Conservation (phyloP, 2,888 invertebrate species). For the Torymus auratus region DNA sequence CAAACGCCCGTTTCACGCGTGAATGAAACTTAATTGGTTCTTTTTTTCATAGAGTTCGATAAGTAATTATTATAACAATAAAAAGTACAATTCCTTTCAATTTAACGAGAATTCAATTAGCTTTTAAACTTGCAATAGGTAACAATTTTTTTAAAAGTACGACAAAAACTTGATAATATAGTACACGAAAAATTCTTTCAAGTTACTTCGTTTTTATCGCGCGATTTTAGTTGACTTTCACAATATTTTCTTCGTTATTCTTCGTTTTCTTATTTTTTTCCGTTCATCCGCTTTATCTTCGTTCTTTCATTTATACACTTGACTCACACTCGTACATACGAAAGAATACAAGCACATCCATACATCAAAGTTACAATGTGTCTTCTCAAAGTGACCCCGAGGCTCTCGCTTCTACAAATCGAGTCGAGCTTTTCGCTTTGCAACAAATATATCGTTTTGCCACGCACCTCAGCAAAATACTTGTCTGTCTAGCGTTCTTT, state of each 20-base stretch:
- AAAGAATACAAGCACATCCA: constrained; percentile 55
- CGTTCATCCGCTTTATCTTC: constrained; percentile 28
- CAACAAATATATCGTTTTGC: constrained; percentile 29
- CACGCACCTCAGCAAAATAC: constrained; percentile 38
- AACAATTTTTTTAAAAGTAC: constrained; percentile 52
- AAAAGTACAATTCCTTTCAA: constrained; percentile 54
- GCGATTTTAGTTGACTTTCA: constrained; percentile 33
- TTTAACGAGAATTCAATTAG: constrained; percentile 53
- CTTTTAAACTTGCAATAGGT: constrained; percentile 55
- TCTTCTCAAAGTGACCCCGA: constrained; percentile 49
- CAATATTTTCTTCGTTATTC: constrained; percentile 43
- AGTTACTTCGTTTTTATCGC: constrained; percentile 43
- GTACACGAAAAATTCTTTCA: constrained; percentile 50
- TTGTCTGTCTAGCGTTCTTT: constrained; percentile 33
- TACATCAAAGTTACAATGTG: constrained; percentile 56
- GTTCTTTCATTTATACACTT: constrained; percentile 44
- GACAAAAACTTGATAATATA: constrained; percentile 55
- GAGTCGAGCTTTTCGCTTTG: constrained; percentile 24
- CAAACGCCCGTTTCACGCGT: constrained; percentile 39
- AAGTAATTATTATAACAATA: constrained; percentile 55
- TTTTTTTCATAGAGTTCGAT: constrained; percentile 37
- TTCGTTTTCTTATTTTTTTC: constrained; percentile 11
- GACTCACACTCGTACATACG: constrained; percentile 52
- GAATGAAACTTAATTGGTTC: constrained; percentile 22
- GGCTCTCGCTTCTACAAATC: constrained; percentile 32